Base-by-base conservation (phyloP, 1,140 invertebrate genomes). In the Tribolium madens region DNA sequence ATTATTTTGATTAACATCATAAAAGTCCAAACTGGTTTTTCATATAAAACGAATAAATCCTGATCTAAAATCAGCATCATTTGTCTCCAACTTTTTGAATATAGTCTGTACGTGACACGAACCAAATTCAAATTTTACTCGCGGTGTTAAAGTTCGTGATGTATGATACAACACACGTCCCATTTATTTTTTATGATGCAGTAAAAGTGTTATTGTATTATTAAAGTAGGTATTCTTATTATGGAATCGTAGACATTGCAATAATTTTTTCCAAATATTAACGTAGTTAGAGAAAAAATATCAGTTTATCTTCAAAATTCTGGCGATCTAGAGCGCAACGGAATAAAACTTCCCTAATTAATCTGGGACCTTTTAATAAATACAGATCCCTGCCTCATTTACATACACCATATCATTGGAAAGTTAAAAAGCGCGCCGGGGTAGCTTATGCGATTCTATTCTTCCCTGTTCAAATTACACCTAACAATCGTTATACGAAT, bases 321-420 rank as follows among this genome's bases (percentile, higher is more conserved):
- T 1, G 12, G 12, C 57, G 57, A 64, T 64, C 13, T 64, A 64
- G 57, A 64, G 57, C 57, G 57, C 57, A 64, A 33, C 57, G 57
- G 36, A 64, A 64, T 64, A 64, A 64, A 64, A 64, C 57, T 64
- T 64, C 57, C 14, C 57, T 64, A 64, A 64, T 64, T 64, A 64
- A 64, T 64, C 57, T 26, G 57, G 57, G 57, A 64, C 57, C 12
- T 64, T 64, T 64, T 64, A 64, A 64, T 64, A 64, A 64, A 64
- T 64, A 33, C 57, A 64, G 57, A 26, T 64, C 57, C 57, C 57
- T 14, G 57, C 36, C 57, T 64, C 57, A 64, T 64, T 64, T 64
- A 64, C 57, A 64, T 64, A 64, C 53, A 1, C 53, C 53, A 26
- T 60, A 21, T 60, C 18, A 60, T 60, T 60, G 4, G 26, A 3